Base-by-base conservation (phyloP, 1,140 invertebrate species). In the Druon quercuslanigerum region DNA sequence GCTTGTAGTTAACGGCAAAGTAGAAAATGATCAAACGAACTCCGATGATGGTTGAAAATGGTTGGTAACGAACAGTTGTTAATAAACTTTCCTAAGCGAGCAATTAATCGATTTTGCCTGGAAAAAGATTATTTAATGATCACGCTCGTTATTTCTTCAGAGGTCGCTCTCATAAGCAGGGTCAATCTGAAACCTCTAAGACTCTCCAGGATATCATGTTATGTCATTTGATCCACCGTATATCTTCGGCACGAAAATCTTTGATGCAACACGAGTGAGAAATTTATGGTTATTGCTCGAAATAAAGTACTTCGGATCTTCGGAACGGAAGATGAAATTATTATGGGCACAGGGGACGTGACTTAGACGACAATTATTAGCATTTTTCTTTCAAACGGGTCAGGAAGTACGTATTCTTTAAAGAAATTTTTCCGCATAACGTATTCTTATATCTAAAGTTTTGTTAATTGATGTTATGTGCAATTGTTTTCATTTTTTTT, bases 1-100 rank as follows among this genome's bases (percentile, higher is more conserved):
- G 33, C 9, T 46, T 16, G 60, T 60, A 60, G 57, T 60, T 60
- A 60, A 33, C 56, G 56, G 25, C 25, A 66, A 66, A 54, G 13
- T 54, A 16, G 14, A 54, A n/a, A 66, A 66, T 66, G 60, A 40
- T 66, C 60, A 66, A 66, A 66, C 60, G 20, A 66, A 66, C 60
- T 14, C 60, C 25, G 13, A 25, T 66, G 20, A 66, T 66, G 33
- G 25, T 13, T 16, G 25, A 66, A 66, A 66, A 46, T 66, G 12
- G 56, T 57, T 66, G 2, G 60, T 46, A 33, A 66, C 57, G 14
- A 66, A 66, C 25, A 66, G 25, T 66, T 66, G 19, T 17, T 57
- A 57, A 66, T 66, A 66, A 66, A 66, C 60, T 40, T 66, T 66
- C 25, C 40, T 11, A 11, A 7, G 40, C 40, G 9, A 46, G 40